phyloP scores from a whole-genome alignment of 2,797 vertebrate species.

The Halcyon badia region DNA sequence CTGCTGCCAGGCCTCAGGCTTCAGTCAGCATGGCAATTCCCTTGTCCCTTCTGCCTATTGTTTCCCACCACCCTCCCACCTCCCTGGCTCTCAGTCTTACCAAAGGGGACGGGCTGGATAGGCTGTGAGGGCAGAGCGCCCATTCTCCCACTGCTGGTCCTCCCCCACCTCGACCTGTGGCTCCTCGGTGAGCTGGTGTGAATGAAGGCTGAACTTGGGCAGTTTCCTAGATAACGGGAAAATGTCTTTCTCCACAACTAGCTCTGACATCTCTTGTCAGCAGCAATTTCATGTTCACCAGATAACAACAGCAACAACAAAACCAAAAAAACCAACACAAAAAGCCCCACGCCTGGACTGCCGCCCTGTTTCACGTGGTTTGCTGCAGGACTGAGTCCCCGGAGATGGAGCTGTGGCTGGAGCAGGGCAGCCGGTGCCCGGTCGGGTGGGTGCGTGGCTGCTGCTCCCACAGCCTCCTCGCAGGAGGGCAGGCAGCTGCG shows the following conservation, averaged over 20 bases:
- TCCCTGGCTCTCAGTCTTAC: background rate
- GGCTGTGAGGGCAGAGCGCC: background rate
- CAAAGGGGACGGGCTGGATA: background rate
- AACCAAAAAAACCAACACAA: background rate
- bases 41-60: background rate
- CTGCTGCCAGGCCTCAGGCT: background rate
- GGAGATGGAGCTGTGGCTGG: background rate
- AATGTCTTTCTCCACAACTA: background rate
- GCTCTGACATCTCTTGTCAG: background rate
- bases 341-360: background rate
- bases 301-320: background rate
- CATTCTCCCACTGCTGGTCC: background rate
- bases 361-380: accelerated
- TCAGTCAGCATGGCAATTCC: background rate
- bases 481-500: background rate
- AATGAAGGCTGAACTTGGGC: background rate
- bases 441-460: accelerated
- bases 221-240: background rate
- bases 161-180: background rate
- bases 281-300: background rate
- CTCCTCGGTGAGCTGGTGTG: background rate
- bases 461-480: background rate
- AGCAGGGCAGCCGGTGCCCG: background rate
- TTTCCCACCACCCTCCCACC: background rate
- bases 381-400: background rate